Conservation (phyloP, 2,888 invertebrate species). For the Drosophila atroscutellata region DNA sequence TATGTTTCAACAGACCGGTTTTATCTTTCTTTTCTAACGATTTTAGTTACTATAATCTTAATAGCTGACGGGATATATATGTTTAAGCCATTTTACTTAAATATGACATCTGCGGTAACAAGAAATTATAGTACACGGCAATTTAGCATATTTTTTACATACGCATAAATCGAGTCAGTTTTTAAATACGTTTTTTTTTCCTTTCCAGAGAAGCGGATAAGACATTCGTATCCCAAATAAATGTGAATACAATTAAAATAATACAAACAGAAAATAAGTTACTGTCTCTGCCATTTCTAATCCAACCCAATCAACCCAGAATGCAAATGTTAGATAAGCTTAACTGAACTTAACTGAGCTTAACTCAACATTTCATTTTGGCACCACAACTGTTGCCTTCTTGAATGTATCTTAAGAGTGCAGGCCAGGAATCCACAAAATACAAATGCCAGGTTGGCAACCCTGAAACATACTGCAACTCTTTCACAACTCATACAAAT, state of each 20-base stretch:
- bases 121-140: not conserved
- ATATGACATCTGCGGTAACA: not conserved
- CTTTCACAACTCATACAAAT: too few relatives aligned
- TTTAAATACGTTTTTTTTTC: not conserved
- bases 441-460: not conserved
- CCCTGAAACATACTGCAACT: not conserved
- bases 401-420: not conserved
- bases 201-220: not conserved
- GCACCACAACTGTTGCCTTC: not conserved
- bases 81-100: not conserved
- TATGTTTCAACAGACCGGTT: not conserved
- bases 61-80: not conserved
- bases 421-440: not conserved
- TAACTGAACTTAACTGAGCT: not conserved
- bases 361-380: not conserved
- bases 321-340: not conserved
- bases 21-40: not conserved
- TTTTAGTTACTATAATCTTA: not conserved
- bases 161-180: not conserved
- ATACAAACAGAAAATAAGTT: not conserved
- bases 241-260: not conserved
- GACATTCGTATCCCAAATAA: not conserved
- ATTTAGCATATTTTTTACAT: not conserved
- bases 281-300: not conserved
- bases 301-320: not conserved